Percentiles rank a stretch among this genome's conserved stretches.
phyloP scores from a whole-genome alignment of 2,113 vertebrate species.

The Varanus komodoensis region DNA sequence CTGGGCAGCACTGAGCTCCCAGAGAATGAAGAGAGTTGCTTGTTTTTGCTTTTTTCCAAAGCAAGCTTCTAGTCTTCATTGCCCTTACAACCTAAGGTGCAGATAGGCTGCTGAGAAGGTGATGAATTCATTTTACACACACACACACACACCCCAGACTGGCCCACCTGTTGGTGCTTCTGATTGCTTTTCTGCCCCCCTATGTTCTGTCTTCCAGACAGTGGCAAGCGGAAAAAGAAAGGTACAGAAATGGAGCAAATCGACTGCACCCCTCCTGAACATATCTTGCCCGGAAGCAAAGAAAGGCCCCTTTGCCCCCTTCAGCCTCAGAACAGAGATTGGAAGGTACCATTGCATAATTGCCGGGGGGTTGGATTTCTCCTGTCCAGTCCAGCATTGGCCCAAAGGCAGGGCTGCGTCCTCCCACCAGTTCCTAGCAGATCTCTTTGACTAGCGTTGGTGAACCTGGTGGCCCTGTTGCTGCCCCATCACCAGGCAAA shows the following conservation, averaged over 20 bases:
- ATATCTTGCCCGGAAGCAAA: constrained; percentile 96
- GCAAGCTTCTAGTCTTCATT: not conserved
- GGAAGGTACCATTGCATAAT: constrained; percentile 84
- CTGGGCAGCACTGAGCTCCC: not conserved
- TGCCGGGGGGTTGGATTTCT: too few species aligned
- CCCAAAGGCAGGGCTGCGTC: not conserved
- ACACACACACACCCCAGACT: not conserved
- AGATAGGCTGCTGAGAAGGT: not conserved
- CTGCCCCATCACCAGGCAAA: too few species aligned
- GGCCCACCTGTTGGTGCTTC: not conserved
- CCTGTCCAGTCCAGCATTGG: not conserved
- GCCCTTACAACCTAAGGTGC: not conserved
- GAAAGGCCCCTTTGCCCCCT: constrained; percentile 93
- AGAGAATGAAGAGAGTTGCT: not conserved
- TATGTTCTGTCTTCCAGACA: constrained; percentile 78
- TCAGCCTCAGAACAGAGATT: constrained; percentile 97
- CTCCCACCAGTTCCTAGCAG: not conserved
- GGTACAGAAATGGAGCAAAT: constrained; percentile 95
- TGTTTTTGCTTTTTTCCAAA: not conserved
- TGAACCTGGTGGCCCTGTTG: not conserved
- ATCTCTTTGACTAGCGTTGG: not conserved
- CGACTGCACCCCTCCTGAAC: constrained; percentile 97
- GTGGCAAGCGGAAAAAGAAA: constrained; percentile 94
- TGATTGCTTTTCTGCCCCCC: constrained; percentile 56
- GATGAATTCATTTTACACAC: not conserved